A percentile compares a stretch with the other conserved stretches of the same genome.
Evolutionary conservation across 2,888 invertebrate species (phyloP).

Genomic region (Hypomecis punctinalis): DNA sequence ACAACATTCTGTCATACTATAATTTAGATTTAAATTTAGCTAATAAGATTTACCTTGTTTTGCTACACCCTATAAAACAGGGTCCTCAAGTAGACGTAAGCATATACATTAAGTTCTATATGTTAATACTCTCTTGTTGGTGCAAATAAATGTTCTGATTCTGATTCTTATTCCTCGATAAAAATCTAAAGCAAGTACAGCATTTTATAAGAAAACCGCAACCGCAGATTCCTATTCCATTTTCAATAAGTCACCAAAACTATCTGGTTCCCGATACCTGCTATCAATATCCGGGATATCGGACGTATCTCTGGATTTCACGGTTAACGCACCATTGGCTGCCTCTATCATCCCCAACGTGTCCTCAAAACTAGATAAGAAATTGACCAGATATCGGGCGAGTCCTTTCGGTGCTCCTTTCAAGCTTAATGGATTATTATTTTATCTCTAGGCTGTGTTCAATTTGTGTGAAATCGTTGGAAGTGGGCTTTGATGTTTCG

Average conservation of each 20-base stretch:
- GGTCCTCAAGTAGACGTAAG: too few species aligned
- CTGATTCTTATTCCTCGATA: too few species aligned
- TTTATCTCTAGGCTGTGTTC: constrained; percentile 46
- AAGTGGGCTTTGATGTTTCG: constrained; percentile 41
- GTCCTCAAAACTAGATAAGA: constrained; percentile 75
- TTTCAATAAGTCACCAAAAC: constrained; percentile 70
- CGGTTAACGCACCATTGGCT: constrained; percentile 80
- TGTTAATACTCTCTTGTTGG: too few species aligned
- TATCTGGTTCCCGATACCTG: constrained; percentile 72
- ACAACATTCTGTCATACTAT: too few species aligned
- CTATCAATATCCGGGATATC: constrained; percentile 79
- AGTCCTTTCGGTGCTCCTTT: constrained; percentile 60
- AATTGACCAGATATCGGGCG: constrained; percentile 73
- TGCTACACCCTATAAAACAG: too few species aligned
- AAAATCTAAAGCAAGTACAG: too few species aligned
- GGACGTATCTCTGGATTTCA: constrained; percentile 79
- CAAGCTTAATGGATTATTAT: constrained; percentile 52
- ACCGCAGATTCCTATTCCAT: constrained; percentile 56
- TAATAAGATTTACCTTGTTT: too few species aligned
- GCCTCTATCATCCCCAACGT: constrained; percentile 67
- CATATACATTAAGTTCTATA: too few species aligned
- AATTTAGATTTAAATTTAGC: too few species aligned
- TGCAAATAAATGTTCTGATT: too few species aligned
- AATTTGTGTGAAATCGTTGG: constrained; percentile 47
- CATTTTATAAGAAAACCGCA: constrained; percentile 39